Base-by-base conservation (phyloP, 1,140 invertebrate genomes). In the Lanistes nyassanus region DNA sequence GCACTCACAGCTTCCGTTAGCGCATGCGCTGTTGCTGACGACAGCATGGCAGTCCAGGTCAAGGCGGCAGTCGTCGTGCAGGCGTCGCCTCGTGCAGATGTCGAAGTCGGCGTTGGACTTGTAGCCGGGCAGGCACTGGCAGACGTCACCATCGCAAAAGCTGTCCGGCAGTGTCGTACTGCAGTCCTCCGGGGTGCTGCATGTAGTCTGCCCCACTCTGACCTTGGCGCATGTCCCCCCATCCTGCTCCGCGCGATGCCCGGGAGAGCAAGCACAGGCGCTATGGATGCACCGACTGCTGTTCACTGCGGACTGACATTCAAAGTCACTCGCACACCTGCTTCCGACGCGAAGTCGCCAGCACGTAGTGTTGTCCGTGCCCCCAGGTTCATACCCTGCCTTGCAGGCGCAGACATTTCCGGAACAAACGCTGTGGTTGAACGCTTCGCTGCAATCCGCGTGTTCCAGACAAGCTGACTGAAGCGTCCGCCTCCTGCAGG, bases 91-190 rank as follows among this genome's bases (percentile, higher is more conserved):
- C 13, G n/a, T 51, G 62, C 80, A 79, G 21, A 42, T 11, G 62
- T 76, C 47, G 7, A 56, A 62, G 51, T 66, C 74, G 37, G 53
- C 42, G 37, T 56, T 71, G 5, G 65, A 26, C 13, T 70, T 58
- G 60, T 68, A 82, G 19, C 79, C 79, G 29, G 51, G 13, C 7
- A 53, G 34, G 58, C 81, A 82, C 16, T 70, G 71, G 51, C 81
- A 82, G 13, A 66, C 64, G 5, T 69, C 68, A 55, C 23, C 53
- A 29, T 23, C 29, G 42, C 81, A 82, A 67, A n/a, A 62, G 34
- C 81, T 82, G 37, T 80, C 71, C 21, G 66, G 42, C 31, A 82
- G 60, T 26, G 79, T 75, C 42, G 77, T 72, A 16, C 19, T 67
- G 67, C 81, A 82, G 69, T 82, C 81, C 21, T 29, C 36, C 37